A percentile compares a stretch with the other conserved stretches of the same genome.
Conservation (phyloP, 2,888 invertebrate genomes). For the Cheilosia impressa region DNA sequence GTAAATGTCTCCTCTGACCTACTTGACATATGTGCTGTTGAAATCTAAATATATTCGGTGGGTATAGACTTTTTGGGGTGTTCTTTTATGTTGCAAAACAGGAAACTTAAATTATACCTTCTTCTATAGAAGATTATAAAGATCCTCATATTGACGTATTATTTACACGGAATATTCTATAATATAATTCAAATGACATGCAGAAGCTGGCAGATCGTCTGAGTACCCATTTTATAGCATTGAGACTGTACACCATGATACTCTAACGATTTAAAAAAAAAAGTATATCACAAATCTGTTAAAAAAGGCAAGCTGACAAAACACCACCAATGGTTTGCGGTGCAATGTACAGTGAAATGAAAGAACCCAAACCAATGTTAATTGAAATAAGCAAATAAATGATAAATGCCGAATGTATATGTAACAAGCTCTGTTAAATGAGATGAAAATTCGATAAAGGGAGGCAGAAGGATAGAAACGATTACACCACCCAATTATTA, state of each 20-base stretch:
- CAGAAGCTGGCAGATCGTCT: not conserved
- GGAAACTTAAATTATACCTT: no score
- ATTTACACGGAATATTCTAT: no score
- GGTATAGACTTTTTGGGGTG: no score
- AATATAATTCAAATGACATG: no score
- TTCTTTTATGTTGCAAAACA: no score
- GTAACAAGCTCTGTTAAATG: constrained; percentile 29
- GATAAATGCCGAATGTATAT: constrained; percentile 8
- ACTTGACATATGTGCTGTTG: no score
- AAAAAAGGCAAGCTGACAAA: not conserved
- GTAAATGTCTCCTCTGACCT: no score
- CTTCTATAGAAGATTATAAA: no score
- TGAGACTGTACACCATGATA: no score
- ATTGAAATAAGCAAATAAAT: constrained; percentile 32
- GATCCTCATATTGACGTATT: no score
- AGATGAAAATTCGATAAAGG: constrained; percentile 12
- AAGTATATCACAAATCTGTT: no score
- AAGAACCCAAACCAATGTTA: constrained; percentile 50
- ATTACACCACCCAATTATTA: constrained; percentile 78
- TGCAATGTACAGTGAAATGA: constrained; percentile 41
- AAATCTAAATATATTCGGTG: no score
- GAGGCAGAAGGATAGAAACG: constrained; percentile 28
- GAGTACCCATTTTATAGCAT: not conserved
- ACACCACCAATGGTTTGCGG: constrained; percentile 5
- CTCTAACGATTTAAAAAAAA: not conserved